These are phyloP conservation scores for Therioaphis trifolii DNA, from an alignment of 2,888 invertebrate species.

Conservation along the genomic window DNA sequence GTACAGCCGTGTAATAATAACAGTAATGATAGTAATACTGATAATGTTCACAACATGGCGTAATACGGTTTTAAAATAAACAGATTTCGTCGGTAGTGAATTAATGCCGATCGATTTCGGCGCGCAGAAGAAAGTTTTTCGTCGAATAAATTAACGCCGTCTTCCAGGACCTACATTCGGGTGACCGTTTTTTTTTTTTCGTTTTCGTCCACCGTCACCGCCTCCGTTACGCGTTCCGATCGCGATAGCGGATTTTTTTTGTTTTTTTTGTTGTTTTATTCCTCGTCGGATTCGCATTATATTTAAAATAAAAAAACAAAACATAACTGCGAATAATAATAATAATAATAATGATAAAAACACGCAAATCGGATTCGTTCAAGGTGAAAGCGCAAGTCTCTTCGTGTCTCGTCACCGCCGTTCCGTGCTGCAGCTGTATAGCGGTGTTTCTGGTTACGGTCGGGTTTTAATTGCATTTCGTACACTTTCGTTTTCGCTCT, in stretches of 20 bases:
- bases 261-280: no score
- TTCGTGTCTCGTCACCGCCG: not conserved
- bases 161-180: not conserved
- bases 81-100: no score
- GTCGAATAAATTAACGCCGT: not conserved
- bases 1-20: not conserved
- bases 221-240: not conserved
- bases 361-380: slow-evolving; percentile 45
- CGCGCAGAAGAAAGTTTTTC: not conserved
- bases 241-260: not conserved
- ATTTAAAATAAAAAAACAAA: not conserved
- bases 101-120: not conserved
- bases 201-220: not conserved
- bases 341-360: not conserved
- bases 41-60: no score
- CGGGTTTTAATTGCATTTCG: slow-evolving; percentile 60
- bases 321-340: not conserved
- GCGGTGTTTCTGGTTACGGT: slow-evolving; percentile 46
- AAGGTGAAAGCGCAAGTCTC: slow-evolving; percentile 61
- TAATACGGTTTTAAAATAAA: no score
- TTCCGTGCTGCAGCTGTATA: not conserved
- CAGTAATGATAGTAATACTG: not conserved
- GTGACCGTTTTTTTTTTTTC: not conserved
- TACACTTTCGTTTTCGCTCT: slow-evolving; percentile 60
- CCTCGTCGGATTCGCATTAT: not conserved